Base-by-base conservation (phyloP, 2,113 vertebrate species). In the Apus apus region DNA sequence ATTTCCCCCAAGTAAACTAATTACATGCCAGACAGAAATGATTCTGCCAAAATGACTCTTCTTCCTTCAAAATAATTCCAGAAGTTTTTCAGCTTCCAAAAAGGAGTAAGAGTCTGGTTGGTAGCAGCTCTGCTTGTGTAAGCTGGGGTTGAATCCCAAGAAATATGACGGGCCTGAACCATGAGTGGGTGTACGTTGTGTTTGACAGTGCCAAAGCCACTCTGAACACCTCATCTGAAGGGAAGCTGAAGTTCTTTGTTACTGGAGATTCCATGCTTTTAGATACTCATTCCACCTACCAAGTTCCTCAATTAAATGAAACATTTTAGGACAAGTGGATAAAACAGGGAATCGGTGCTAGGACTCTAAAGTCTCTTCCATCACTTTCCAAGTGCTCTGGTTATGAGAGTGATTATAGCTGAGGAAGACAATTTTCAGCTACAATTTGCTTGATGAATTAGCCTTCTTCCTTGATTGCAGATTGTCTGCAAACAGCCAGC, bases 401-500 rank as follows among this genome's bases (percentile, higher is more conserved):
- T 17, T 58, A 2, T 43, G 5, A 9, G 34, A 64, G 40, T 53
- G 30, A 30, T 65, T 75, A 26, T 29, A 80, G 71, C 60, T 22
- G 51, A 76, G 75, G 71, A 67, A 67, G 75, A 67, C 38, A 58
- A 54, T 88, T 95, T 73, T 58, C 64, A 40, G 15, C 19, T 80
- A 77, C 60, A 77, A 64, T 89, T 92, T 81, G 11, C 73, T 54
- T 87, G 85, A 90, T 90, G 78, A 95, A 90, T 90, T 46, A 72
- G 13, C 38, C 18, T 68, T 17, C 57, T 51, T 72, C 34, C 85
- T 85, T 95, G 92, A 92, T 95, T 96, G 80, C 90, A 66, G 66
- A 85, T 95, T 95, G 94, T 89, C 86, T 96, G 83, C 76, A 93
- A 96, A 90, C 83, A 93, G 43, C 65, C 19, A 25, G 68, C 40